These are phyloP conservation scores for Cyrtodaria siliqua DNA, from an alignment of 2,888 invertebrate genomes.

Conservation along the genomic window DNA sequence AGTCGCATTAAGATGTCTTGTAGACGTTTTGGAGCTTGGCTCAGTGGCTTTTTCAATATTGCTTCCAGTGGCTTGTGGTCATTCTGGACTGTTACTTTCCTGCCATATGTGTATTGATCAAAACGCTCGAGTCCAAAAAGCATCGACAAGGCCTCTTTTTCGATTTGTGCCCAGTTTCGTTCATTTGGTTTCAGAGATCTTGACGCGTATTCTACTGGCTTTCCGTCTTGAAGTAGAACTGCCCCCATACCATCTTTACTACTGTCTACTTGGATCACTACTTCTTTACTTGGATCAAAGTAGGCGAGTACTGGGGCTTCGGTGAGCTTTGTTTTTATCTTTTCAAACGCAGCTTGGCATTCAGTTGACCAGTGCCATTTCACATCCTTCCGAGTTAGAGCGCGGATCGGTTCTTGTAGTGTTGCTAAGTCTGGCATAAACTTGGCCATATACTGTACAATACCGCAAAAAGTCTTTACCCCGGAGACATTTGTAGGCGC, in stretches of 20 bases:
- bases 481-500: slow-evolving; percentile 39
- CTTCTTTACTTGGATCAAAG: no score
- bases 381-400: slow-evolving; percentile 15
- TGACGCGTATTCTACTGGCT: slow-evolving; percentile 61
- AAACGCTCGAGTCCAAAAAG: slow-evolving; percentile 63
- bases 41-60: slow-evolving; percentile 51
- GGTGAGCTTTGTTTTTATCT: no score
- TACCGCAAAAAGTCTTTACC: slow-evolving; percentile 60
- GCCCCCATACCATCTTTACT: slow-evolving; percentile 56
- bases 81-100: slow-evolving; percentile 33
- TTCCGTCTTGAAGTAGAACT: slow-evolving; percentile 59
- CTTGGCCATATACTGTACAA: slow-evolving; percentile 60
- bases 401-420: slow-evolving; percentile 32
- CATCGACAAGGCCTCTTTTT: slow-evolving; percentile 56
- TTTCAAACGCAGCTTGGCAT: slow-evolving; percentile 54
- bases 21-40: slow-evolving; percentile 47
- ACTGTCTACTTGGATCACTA: slow-evolving; percentile 56
- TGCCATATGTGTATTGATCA: slow-evolving; percentile 50
- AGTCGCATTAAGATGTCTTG: slow-evolving; percentile 61
- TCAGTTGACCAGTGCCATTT: slow-evolving; percentile 32
- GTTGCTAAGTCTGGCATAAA: slow-evolving; percentile 38
- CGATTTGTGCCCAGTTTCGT: slow-evolving; percentile 68
- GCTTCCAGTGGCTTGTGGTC: slow-evolving; percentile 58
- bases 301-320: no score
- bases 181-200: slow-evolving; percentile 51